A percentile compares a stretch with the other conserved stretches of the same genome.
These are phyloP conservation scores for Rattus rattus DNA, from an alignment of 2,113 vertebrate genomes.

Conservation along the genomic window DNA sequence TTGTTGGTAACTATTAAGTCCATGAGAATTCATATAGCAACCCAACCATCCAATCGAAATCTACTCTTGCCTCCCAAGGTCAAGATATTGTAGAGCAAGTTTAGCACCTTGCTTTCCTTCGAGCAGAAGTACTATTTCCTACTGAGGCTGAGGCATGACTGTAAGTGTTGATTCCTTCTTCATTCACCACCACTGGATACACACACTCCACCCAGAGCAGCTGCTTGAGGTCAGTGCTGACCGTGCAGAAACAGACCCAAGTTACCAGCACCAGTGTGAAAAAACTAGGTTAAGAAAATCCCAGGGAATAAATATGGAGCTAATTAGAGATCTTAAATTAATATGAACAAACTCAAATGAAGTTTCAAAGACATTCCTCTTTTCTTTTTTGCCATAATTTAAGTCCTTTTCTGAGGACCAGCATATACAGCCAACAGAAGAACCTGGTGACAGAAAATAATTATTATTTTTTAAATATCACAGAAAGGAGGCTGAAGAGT, in stretches of 20 bases:
- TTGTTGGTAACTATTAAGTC: not conserved
- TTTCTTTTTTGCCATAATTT: slow-evolving; percentile 26
- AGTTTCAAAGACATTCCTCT: slow-evolving; percentile 41
- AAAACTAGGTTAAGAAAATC: slow-evolving; percentile 68
- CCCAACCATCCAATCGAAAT: not conserved
- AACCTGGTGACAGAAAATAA: slow-evolving; percentile 28
- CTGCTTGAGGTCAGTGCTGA: not conserved
- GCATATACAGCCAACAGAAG: not conserved
- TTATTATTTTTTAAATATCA: not conserved
- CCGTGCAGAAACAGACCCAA: not conserved
- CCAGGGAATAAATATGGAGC: slow-evolving; percentile 30
- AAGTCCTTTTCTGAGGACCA: slow-evolving; percentile 32
- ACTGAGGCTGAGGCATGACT: not conserved
- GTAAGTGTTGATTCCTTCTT: not conserved
- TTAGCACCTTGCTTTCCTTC: not conserved
- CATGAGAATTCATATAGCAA: not conserved
- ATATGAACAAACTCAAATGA: slow-evolving; percentile 33
- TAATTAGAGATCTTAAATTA: slow-evolving; percentile 67
- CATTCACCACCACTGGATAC: not conserved
- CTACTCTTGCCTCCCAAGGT: not conserved
- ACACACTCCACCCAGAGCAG: not conserved
- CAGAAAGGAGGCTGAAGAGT: not conserved
- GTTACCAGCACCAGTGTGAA: not conserved
- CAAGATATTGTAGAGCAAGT: not conserved
- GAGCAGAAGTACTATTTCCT: not conserved